Evolutionary conservation across 2,797 vertebrate genomes (phyloP), one percentile per base, ranked within the genome.

Genomic region (Lagorchestes hirsutus): DNA sequence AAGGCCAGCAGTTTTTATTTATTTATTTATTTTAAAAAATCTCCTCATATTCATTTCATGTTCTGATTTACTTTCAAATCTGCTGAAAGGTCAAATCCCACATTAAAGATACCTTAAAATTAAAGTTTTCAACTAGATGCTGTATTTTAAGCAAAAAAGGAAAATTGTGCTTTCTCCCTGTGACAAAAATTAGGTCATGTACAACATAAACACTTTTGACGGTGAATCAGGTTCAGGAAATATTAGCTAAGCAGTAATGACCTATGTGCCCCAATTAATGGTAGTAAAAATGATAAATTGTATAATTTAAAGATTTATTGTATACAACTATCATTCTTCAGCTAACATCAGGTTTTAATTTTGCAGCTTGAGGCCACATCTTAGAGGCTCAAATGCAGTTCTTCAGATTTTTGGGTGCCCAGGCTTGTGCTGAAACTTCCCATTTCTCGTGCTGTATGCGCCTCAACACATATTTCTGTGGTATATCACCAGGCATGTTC

Each of bases 221-320:
- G 95, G 91, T 94, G 96, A 98, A 97, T 98, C 52, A 96, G 59
- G 96, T 98, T 98, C 97, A 98, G 98, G 97, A 98, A 98, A 97
- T 98, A 96, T 98, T 98, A 97, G 97, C 96, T 97, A 97, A 98
- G 97, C 96, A 97, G 95, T 94, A 96, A 97, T 98, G 90, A 52
- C 90, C 54, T 91, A 54, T 91, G 46, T 67, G 97, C 54, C 50
- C 92, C 54, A 92, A 92, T 93, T 95, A 96, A 97, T 95, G 94
- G 67, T 59, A 95, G 74, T 93, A 12, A 96, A 95, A 96, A 94
- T 91, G 92, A 40, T 31, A 59, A 90, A 91, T 94, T 96, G 27
- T 62, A 92, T 93, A 91, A 97, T 97, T 95, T 97, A 27, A 95
- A 97, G 74, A 93, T 95, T 95, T 95, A 29, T 93, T 92, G 93